Base-by-base conservation (phyloP, 2,113 vertebrate genomes). In the Serilophus lunatus region DNA sequence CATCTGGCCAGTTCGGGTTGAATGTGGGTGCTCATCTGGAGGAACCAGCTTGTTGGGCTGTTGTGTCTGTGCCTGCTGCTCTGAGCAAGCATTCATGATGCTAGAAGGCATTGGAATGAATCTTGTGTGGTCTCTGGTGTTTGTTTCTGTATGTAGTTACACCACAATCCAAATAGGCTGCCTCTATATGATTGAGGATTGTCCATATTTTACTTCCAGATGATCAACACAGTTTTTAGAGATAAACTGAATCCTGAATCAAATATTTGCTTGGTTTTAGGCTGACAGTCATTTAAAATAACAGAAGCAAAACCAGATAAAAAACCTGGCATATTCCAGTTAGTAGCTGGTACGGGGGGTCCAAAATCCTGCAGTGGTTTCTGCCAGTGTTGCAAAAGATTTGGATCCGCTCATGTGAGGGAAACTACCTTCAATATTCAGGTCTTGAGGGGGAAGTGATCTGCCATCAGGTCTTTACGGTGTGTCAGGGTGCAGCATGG, bases 401-500 rank as follows among this genome's bases (percentile, higher is more conserved):
- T 81, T 92, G 19, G 6, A 25, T 69, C 18, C 23, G 40, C 49
- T 85, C 10, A 5, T 4, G 3, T 69, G 61, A 36, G 57, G 82
- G 31, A 61, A 87, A 25, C 13, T 56, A 14, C 22, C 74, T 63
- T 74, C 15, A 22, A 0, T 63, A 51, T 51, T 50, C 29, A 29
- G 26, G 12, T 35, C 4, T 53, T 59, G 42, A 13, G 18, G 75
- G 8, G 28, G 31, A 87, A 63, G 53, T 57, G 18, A 7, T 78
- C 63, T 77, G 33, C 12, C 28, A 23, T 57, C 40, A 51, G 18
- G 59, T 70, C 31, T 57, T 35, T 35, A 5, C 7, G n/a, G n/a
- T n/a, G 4, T 68, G 49, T 68, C 44, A 51, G 66, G 63, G 13
- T 7, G 7, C 18, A 38, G 23, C 0, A 0, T 6, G 26, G 23